These are phyloP conservation scores for Drosophila equinoxialis DNA, from an alignment of 1,140 invertebrate species.

Conservation along the genomic window DNA sequence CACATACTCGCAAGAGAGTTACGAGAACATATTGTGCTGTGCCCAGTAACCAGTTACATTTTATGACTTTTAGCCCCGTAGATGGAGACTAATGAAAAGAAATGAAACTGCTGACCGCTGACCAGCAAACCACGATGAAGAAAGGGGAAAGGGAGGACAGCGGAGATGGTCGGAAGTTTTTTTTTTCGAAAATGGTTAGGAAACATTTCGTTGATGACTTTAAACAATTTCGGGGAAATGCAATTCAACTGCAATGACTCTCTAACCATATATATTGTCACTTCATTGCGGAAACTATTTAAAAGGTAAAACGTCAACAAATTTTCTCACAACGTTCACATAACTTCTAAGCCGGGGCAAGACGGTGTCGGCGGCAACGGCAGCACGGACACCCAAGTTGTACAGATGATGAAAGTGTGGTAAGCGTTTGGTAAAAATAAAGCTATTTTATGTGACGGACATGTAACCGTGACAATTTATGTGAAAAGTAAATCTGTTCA, in stretches of 20 bases:
- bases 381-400: slow-evolving; percentile 61
- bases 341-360: neutral
- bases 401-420: slow-evolving; percentile 21
- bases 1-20: slow-evolving; percentile 38
- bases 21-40: slow-evolving; percentile 70
- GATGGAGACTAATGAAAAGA: slow-evolving; percentile 75
- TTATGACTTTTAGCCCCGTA: slow-evolving; percentile 63
- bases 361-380: too few species aligned
- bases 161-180: slow-evolving; percentile 31
- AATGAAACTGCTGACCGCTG: slow-evolving; percentile 54
- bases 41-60: slow-evolving; percentile 73
- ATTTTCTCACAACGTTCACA: slow-evolving; percentile 61
- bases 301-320: slow-evolving; percentile 54
- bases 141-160: neutral
- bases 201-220: slow-evolving; percentile 59
- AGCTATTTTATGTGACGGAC: slow-evolving; percentile 65
- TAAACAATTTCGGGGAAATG: slow-evolving; percentile 59
- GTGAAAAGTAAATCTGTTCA: slow-evolving; percentile 63
- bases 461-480: slow-evolving; percentile 64
- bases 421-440: slow-evolving; percentile 49
- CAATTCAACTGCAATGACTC: slow-evolving; percentile 39
- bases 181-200: slow-evolving; percentile 54
- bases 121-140: too few species aligned
- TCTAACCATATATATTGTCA: slow-evolving; percentile 26
- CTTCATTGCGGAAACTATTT: slow-evolving; percentile 59